Conservation (phyloP, 2,797 vertebrate species). For the Rousettus madagascariensis region DNA sequence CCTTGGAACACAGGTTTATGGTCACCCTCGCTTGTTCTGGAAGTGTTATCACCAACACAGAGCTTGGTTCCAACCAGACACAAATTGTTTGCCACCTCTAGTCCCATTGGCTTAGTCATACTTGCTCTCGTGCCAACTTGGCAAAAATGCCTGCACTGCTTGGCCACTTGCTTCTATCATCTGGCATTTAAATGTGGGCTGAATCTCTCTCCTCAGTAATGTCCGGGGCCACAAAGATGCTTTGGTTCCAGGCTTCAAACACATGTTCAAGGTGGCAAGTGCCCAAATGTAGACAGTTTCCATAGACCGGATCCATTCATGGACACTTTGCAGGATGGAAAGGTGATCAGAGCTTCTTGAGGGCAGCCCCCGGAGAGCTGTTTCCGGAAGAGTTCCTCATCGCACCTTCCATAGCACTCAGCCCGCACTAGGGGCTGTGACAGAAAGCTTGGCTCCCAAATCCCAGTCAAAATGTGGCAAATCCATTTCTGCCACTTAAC, state of each 20-base stretch:
- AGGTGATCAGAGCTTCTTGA: neutral
- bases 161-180: slow-evolving; percentile 84
- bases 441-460: neutral
- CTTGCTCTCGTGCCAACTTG: slow-evolving; percentile 75
- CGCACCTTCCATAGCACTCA: neutral
- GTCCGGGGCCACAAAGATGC: slow-evolving; percentile 81
- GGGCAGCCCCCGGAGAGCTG: neutral
- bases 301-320: slow-evolving; percentile 1
- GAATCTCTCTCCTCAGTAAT: slow-evolving; percentile 80
- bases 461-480: neutral
- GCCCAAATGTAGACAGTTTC: slow-evolving; percentile 73
- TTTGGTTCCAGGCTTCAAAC: slow-evolving; percentile 76
- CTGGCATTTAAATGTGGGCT: slow-evolving; percentile 83
- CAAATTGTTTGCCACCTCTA: slow-evolving; percentile 78
- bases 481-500: neutral
- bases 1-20: slow-evolving; percentile 64
- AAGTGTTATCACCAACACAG: slow-evolving; percentile 72
- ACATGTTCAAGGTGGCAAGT: slow-evolving; percentile 48
- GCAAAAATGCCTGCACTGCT: slow-evolving; percentile 80
- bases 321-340: neutral
- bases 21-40: slow-evolving; percentile 76
- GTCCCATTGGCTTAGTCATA: slow-evolving; percentile 71
- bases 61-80: slow-evolving; percentile 76
- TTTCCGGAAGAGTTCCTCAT: neutral
- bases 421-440: neutral